Base-by-base conservation (phyloP, 1,140 invertebrate species). In the Megalopta genalis region DNA sequence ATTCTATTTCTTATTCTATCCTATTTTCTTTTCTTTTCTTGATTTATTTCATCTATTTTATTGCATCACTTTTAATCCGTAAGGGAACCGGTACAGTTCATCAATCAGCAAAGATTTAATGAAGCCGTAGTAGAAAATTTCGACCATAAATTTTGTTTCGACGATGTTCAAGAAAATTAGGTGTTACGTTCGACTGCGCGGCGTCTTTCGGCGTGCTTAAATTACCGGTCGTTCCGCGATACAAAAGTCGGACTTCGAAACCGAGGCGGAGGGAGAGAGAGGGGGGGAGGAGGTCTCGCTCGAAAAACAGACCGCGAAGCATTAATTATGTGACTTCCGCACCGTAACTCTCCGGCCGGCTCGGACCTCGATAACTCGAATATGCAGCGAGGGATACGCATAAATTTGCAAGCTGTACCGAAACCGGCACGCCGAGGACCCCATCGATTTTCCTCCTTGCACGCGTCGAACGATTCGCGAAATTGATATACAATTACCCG, bases 261-360 rank as follows among this genome's bases (percentile, higher is more conserved):
- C 46, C 12, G 49, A 18, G 54, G 1, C 27, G 21, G 0, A 32
- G 1, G 7, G 23, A 25, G 23, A 32, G 32, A 32, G n/a, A 25
- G 66, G 75, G 8, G 7, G 59, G 27, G 32, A 2, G 37, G 75
- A 46, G 54, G 8, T 9, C 16, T 0, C 4, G 21, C 49, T 54
- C 49, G 66, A 67, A 81, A 70, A 85, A 68, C 71, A 67, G 57
- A 37, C 54, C 60, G 62, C 62, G 60, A 81, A 77, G 63, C 81
- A 85, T 85, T 88, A 88, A 88, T 88, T 87, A 86, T 63, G 77
- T 74, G 78, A 88, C 85, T 88, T 88, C 86, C 86, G 87, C 49
- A 46, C 63, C 23, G 73, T 74, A 82, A 71, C 73, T 73, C 54
- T 46, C 42, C 42, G 42, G 42, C 73, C 52, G 65, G 1, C 23